These are phyloP conservation scores for Mixornis gularis DNA, from an alignment of 2,113 vertebrate genomes.

Conservation along the genomic window DNA sequence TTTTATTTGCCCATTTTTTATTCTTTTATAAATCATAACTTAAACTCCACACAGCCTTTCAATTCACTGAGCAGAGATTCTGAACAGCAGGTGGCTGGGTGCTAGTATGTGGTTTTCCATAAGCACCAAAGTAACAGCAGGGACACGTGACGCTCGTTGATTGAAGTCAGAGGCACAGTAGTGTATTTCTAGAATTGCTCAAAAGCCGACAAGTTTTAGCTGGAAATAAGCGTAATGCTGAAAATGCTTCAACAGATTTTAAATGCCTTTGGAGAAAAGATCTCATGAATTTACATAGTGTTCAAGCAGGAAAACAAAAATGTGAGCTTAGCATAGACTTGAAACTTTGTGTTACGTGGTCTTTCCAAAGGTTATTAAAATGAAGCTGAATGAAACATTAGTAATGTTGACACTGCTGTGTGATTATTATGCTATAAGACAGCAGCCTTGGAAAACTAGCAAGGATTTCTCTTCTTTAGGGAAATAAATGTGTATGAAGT, in stretches of 20 bases:
- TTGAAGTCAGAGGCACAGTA: neutral
- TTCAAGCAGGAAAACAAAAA: neutral
- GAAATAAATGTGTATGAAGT: neutral
- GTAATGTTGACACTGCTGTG: neutral
- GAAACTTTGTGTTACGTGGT: neutral
- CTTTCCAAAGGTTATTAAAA: neutral
- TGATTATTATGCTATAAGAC: neutral
- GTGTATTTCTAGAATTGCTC: neutral
- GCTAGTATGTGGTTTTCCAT: accelerated
- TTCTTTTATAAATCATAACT: neutral
- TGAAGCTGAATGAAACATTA: neutral
- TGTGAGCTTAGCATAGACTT: neutral
- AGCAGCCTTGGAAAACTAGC: neutral
- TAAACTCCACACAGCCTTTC: neutral
- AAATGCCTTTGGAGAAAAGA: neutral
- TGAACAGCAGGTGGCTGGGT: too few relatives aligned
- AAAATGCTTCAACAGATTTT: neutral
- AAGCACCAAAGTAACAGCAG: neutral
- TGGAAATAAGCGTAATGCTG: neutral
- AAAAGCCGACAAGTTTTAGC: neutral
- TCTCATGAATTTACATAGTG: neutral
- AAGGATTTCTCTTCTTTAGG: neutral
- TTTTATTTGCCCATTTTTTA: neutral
- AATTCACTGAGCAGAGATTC: neutral
- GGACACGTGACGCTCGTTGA: accelerated